Base-by-base conservation (phyloP, 1,140 invertebrate species). In the Drosophila baimaii region DNA sequence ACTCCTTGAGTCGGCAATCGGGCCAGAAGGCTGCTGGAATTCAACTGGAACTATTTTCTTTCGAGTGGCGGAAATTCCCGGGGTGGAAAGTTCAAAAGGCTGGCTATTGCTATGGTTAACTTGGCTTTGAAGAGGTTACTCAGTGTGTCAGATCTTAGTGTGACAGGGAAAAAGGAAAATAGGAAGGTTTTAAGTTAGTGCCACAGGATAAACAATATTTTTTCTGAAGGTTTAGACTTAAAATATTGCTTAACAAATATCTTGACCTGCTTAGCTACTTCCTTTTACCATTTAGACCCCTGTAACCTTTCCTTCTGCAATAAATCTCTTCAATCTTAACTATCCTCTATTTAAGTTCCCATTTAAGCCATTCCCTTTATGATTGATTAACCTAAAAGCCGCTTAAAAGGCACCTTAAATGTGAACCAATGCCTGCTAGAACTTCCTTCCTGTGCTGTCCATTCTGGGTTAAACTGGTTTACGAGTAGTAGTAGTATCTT, bases 401-500 rank as follows among this genome's bases (percentile, higher is more conserved):
- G 17, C 12, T 41, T 23, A 51, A 19, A 31, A 25, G 15, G 21
- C n/a, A 10, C 39, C 29, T 41, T 15, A 21, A 33, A 52, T 8
- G 3, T 4, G 1, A 3, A 8, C 17, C 13, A 51, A 51, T 21
- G 17, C 10, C 31, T 35, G 3, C 2, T 35, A 54, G 31, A 35
- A 54, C 19, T 12, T 33, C 35, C 41, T 69, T 47, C 51, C 68
- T 70, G 13, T 8, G 51, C 10, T 44, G 23, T 37, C 43, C 13
- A 33, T 58, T 58, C 63, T 71, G 64, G 64, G 21, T 8, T 46
- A 41, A 70, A 56, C 41, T 29, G 37, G 68, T 71, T 49, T 47
- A 12, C 21, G 19, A 69, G 37, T 5, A n/a, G n/a, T n/a, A n/a
- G n/a, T n/a, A n/a, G n/a, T 71, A 69, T 71, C 49, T 55, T 74